These are phyloP conservation scores for Eublepharis macularius DNA, from an alignment of 2,113 vertebrate genomes.

Conservation along the genomic window DNA sequence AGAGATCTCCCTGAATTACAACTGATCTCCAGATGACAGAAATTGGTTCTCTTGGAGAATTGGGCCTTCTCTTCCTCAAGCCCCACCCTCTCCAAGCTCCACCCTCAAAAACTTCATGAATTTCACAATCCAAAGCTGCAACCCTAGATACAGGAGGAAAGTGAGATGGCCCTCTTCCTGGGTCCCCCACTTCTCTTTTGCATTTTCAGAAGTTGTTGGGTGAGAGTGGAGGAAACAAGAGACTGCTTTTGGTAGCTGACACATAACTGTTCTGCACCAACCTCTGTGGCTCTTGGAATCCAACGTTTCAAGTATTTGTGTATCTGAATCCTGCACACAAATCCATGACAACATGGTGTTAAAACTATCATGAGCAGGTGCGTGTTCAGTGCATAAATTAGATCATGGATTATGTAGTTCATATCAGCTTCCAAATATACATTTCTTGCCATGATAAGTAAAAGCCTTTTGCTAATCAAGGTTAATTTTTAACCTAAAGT, in stretches of 20 bases:
- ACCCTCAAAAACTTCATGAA: too few species aligned
- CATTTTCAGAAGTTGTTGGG: not conserved
- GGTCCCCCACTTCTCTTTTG: not conserved
- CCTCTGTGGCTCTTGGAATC: not conserved
- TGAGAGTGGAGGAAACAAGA: not conserved
- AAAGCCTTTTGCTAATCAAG: constrained; percentile 60
- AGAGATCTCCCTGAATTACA: too few species aligned
- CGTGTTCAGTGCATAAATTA: not conserved
- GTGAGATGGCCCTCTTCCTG: too few species aligned
- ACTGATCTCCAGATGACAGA: too few species aligned
- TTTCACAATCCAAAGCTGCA: too few species aligned
- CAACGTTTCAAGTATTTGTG: not conserved
- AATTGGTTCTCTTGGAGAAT: too few species aligned
- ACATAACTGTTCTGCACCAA: not conserved
- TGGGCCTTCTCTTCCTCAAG: too few species aligned
- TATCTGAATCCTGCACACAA: not conserved
- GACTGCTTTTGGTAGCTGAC: not conserved
- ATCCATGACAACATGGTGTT: not conserved
- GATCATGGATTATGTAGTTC: not conserved
- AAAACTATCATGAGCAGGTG: not conserved
- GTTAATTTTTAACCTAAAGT: constrained; percentile 68
- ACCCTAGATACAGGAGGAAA: too few species aligned
- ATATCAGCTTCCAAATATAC: constrained; percentile 56
- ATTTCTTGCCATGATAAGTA: constrained; percentile 54
- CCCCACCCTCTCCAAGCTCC: too few species aligned